Evolutionary conservation across 2,113 vertebrate genomes (phyloP), one percentile per base, ranked within the genome.

Genomic region (Syngnathoides biaculeatus): DNA sequence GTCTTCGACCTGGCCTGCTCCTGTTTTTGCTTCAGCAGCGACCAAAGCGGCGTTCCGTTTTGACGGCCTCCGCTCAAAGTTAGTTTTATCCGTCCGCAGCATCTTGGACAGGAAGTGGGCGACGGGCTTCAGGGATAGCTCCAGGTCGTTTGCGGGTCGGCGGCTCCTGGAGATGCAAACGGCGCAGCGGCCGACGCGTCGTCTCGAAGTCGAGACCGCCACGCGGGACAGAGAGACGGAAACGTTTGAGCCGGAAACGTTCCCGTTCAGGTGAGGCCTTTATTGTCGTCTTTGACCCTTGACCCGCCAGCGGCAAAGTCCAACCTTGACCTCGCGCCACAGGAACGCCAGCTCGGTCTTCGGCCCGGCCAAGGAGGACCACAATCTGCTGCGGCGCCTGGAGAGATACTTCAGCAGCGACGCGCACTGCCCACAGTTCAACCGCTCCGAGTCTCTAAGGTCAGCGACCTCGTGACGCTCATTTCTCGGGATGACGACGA

Each of bases 371-470:
- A 94, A 92, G 85, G 94, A 95, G 39, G 79, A 96, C 26, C 15
- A 13, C 55, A 30, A 57, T 59, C 90, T 95, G 9, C 91, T 96
- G 38, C 90, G 92, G 71, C 94, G 94, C 82, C 89, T 96, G 22
- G 93, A 96, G 66, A 91, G 92, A 8, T 92, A 94, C 78, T 95
- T 97, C 86, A 89, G 91, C 8, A 89, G 91, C 8, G 90, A 94
- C 42, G 92, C 94, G 0, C 94, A 94, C 78, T 97, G 95, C 73
- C 84, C 94, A 11, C 95, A 95, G 83, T 95, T 97, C 81, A 96
- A 97, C 80, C 93, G 93, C 64, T 95, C 95, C 0, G 95, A 97
- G 87, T 97, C 95, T 0, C 92, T 97, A 68, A 90, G 95, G 95
- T 96, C 15, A 24, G 77, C 17, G 13, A 6, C 5, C 30, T 35